A percentile compares a stretch with the other conserved stretches of the same genome.
Evolutionary conservation across 1,140 invertebrate genomes (phyloP).

Genomic region (Zaprionus vittiger): DNA sequence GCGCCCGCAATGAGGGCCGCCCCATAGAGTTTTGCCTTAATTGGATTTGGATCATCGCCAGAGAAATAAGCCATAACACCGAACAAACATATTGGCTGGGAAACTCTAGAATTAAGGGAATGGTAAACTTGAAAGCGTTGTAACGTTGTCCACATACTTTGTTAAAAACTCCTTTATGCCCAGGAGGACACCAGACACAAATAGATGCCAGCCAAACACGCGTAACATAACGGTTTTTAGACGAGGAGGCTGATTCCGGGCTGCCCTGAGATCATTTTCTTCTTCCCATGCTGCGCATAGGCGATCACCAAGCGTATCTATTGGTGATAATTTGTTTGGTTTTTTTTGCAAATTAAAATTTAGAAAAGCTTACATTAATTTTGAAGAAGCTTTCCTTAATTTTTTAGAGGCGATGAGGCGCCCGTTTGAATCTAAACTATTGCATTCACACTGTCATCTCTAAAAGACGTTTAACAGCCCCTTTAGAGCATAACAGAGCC

Average conservation of each 20-base stretch:
- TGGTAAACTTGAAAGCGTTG: not conserved
- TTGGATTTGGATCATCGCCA: slow-evolving; percentile 46
- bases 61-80: slow-evolving; percentile 67
- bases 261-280: slow-evolving; percentile 28
- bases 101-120: slow-evolving; percentile 23
- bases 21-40: slow-evolving; percentile 86
- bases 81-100: slow-evolving; percentile 63
- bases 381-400: not conserved
- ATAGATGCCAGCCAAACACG: slow-evolving; percentile 57
- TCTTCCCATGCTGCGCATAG: slow-evolving; percentile 66
- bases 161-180: slow-evolving; percentile 45
- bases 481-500: not conserved
- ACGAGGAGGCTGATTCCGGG: slow-evolving; percentile 46
- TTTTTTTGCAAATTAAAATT: not conserved
- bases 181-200: slow-evolving; percentile 40
- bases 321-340: not conserved
- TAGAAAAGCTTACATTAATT: not conserved
- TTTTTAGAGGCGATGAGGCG: not conserved
- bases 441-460: not conserved
- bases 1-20: slow-evolving; percentile 86
- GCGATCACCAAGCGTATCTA: slow-evolving; percentile 68
- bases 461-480: not conserved
- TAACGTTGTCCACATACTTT: slow-evolving; percentile 31
- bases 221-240: slow-evolving; percentile 44
- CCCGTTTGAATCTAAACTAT: not conserved